These are phyloP conservation scores for Drosophila yakuba DNA, from an alignment of 1,140 invertebrate species.

Conservation along the genomic window DNA sequence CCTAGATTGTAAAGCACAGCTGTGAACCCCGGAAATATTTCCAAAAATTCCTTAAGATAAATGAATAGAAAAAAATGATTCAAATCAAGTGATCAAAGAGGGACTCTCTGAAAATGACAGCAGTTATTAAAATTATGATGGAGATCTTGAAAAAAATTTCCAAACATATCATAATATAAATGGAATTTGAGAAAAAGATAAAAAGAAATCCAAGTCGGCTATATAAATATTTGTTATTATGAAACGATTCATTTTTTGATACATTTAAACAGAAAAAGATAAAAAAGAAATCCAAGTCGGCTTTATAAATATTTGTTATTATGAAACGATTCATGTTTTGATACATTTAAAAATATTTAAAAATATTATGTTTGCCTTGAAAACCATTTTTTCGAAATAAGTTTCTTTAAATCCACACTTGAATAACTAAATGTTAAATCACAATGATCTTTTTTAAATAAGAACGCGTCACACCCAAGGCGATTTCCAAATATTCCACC, in stretches of 20 bases:
- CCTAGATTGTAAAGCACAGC: constrained; percentile 27
- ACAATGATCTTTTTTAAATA: no score
- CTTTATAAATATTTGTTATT: no score
- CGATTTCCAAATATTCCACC: neutral
- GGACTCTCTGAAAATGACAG: neutral
- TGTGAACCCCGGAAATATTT: constrained; percentile 39
- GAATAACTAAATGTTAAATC: no score
- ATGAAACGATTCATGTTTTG: no score
- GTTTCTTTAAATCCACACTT: neutral
- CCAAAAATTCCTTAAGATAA: constrained; percentile 47
- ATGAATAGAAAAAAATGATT: constrained; percentile 25
- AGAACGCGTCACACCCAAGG: neutral
- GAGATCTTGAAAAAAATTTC: neutral
- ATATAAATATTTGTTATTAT: neutral
- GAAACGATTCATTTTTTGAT: neutral
- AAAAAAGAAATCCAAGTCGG: no score
- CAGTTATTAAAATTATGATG: neutral
- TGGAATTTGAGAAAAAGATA: neutral
- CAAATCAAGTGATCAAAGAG: constrained; percentile 3
- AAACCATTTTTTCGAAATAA: neutral
- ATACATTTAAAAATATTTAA: no score
- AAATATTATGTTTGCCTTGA: neutral
- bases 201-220: neutral
- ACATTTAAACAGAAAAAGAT: neutral
- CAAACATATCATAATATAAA: constrained; percentile 18